phyloP scores from a whole-genome alignment of 2,888 invertebrate genomes.

The Limenitis camilla region DNA sequence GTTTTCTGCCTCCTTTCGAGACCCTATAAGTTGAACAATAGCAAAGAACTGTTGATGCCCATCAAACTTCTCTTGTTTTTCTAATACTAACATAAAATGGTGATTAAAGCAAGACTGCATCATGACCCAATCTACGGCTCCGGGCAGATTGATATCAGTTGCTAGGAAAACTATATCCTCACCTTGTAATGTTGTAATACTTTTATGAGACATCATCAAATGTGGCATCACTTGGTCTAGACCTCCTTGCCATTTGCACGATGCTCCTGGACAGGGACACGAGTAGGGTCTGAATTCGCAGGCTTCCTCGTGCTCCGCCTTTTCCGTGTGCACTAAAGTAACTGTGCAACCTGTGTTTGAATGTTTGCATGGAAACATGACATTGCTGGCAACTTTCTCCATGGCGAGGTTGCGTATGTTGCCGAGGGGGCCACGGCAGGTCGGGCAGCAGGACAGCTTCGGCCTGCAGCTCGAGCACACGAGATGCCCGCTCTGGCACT shows the following conservation, averaged over 20 bases:
- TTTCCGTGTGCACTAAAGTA: constrained; percentile 95
- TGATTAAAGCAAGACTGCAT: constrained; percentile 99
- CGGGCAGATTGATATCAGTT: constrained; percentile 99
- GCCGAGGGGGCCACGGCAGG: constrained; percentile 96
- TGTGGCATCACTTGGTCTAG: constrained; percentile 99
- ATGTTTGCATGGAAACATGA: constrained; percentile 99
- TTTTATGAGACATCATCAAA: constrained; percentile 96
- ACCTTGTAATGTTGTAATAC: constrained; percentile 97
- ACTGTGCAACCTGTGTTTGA: constrained; percentile 95
- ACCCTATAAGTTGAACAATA: constrained; percentile 98
- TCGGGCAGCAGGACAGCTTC: constrained; percentile 97
- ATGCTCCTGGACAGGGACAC: constrained; percentile 99
- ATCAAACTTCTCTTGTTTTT: constrained; percentile 98
- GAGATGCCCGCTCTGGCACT: constrained; percentile 98
- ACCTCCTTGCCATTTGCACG: constrained; percentile 99
- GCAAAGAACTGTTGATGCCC: constrained; percentile 98
- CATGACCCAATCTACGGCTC: constrained; percentile 99
- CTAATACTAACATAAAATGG: constrained; percentile 99
- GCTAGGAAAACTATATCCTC: constrained; percentile 99
- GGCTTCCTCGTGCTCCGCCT: constrained; percentile 98
- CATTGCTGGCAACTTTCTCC: constrained; percentile 99
- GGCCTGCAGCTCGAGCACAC: constrained; percentile 98
- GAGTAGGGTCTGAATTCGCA: constrained; percentile 99
- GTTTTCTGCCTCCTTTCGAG: constrained; percentile 98
- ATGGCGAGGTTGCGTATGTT: constrained; percentile 99